Evolutionary conservation across 2,113 vertebrate species (phyloP), one percentile per base, ranked within the genome.

Genomic region (Oncorhynchus kisutch): DNA sequence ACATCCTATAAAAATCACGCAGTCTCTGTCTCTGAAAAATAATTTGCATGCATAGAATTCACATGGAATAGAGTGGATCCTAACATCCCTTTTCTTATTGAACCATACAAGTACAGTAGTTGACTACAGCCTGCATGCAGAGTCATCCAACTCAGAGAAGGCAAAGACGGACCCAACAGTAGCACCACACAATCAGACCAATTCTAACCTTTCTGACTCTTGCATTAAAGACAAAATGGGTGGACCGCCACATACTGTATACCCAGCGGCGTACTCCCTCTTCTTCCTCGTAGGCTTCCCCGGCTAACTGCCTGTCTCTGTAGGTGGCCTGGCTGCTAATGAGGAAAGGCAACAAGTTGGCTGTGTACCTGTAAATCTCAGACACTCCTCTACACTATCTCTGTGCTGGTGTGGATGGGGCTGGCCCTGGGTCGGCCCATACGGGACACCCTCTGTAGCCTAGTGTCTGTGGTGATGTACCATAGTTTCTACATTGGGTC

Each of bases 401-500:
- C 94, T 2, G 86, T 96, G 70, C 95, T 95, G 48, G 92, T 95
- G 79, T 96, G 95, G 95, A 90, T 96, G 24, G 91, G 93, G 83
- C 94, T 95, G 4, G 90, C 93, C 62, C 86, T 94, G 7, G 88
- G 91, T 79, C 88, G 0, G 84, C 91, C 0, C 1, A 91, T 0
- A 91, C 91, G 88, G 73, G 67, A 73, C 22, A 70, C 92, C 31
- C 88, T 95, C 67, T 96, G 95, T 88, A 93, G 92, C 76, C 78
- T 93, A 0, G 92, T 95, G 4, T 91, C 93, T 71, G 88, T 95
- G 67, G 90, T 96, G 24, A 92, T 96, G 73, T 94, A 95, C 24
- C 95, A 96, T 90, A 96, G 96, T 72, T 97, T 97, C 76, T 96
- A 96, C 57, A 93, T 94, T 67, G 95, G 95, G 0, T 94, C 96